Evolutionary conservation across 2,113 vertebrate genomes (phyloP).

Genomic region (Gymnocephalus cernua): DNA sequence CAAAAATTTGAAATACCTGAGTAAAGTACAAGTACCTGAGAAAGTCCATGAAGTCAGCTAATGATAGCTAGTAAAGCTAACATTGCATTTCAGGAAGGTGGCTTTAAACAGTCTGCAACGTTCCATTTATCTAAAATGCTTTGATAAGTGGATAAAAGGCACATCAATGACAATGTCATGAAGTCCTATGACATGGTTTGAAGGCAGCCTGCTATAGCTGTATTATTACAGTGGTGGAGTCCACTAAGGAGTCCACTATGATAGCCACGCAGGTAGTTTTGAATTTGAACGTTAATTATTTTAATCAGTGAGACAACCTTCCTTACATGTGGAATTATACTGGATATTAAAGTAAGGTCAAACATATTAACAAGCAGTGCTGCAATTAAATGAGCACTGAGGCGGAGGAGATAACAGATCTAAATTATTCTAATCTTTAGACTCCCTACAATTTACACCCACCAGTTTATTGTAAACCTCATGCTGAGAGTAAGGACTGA

Average conservation of each 20-base stretch:
- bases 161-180: neutral
- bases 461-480: neutral
- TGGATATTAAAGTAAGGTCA: conserved; percentile 8
- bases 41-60: too few species aligned
- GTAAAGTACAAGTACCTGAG: too few species aligned
- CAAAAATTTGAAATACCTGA: neutral
- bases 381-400: conserved; percentile 5
- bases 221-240: neutral
- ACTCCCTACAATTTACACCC: neutral
- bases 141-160: neutral
- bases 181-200: neutral
- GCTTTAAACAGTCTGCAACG: too few species aligned
- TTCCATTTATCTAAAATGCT: neutral
- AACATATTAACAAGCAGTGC: neutral
- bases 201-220: neutral
- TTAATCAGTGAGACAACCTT: neutral
- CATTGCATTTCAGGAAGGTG: too few species aligned
- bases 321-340: neutral
- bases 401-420: neutral
- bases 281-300: neutral
- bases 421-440: neutral
- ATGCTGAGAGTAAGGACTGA: neutral
- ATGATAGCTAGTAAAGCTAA: too few species aligned
- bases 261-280: neutral
- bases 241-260: neutral